Percentiles rank a stretch among this genome's conserved stretches.
These are phyloP conservation scores for Arizona elegans DNA, from an alignment of 2,113 vertebrate species.

Conservation along the genomic window DNA sequence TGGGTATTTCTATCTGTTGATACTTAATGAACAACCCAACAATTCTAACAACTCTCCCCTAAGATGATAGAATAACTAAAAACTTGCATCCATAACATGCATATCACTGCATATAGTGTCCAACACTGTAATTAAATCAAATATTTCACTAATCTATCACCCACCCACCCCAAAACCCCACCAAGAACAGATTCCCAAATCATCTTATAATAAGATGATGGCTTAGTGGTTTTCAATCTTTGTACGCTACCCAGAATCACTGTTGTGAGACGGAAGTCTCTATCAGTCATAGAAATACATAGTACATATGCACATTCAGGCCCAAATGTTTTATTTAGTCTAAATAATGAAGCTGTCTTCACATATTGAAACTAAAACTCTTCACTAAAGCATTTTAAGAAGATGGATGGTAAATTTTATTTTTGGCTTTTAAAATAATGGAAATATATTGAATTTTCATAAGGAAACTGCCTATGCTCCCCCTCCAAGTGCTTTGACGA, in stretches of 20 bases:
- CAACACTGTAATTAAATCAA: not conserved
- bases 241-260: not conserved
- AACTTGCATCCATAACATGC: not conserved
- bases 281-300: not conserved
- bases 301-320: not conserved
- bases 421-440: not conserved
- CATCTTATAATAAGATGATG: not conserved
- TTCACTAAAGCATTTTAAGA: not conserved
- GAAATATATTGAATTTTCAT: not conserved
- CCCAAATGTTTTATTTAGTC: not conserved
- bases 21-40: not conserved
- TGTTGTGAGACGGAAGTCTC: not conserved
- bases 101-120: not conserved
- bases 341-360: not conserved
- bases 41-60: not conserved
- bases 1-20: not conserved
- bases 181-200: not conserved
- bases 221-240: not conserved
- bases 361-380: not conserved
- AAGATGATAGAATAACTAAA: not conserved
- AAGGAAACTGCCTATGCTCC: not conserved
- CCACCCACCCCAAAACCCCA: not conserved
- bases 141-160: not conserved
- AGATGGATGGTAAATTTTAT: not conserved
- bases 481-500: not conserved